Evolutionary conservation across 1,140 invertebrate genomes (phyloP), one percentile per base, ranked within the genome.

Genomic region (Tachypleus tridentatus): DNA sequence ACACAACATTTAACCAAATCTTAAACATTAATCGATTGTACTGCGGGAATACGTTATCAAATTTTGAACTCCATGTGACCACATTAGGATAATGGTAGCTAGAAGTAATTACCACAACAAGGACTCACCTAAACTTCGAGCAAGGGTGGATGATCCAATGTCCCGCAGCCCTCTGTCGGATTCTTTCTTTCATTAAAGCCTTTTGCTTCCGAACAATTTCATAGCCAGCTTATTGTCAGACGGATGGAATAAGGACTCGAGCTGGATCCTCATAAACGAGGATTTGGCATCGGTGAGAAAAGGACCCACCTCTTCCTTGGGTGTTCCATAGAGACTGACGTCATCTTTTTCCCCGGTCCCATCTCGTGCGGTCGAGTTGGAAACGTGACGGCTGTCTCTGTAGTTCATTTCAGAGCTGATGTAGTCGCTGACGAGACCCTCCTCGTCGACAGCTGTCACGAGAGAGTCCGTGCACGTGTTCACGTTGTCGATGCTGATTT

Each of bases 161-260:
- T 71, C 91, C 91, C 66, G 89, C 88, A 73, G 89, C 89, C 79
- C 93, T 93, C 81, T 94, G 91, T 77, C 91, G 81, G 78, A 93
- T 93, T 73, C 91, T 80, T 82, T 95, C 92, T 80, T 94, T 94
- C 88, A 95, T 93, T 4, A 75, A 84, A 54, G 91, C 92, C 80
- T 96, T 96, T 94, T 93, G 75, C 89, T 92, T 74, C 92, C 92
- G 82, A 94, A 96, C 67, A 96, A 84, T 79, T 96, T 96, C 92
- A 96, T 96, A 69, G 92, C 91, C 77, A 96, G 81, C 80, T 93
- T 93, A 84, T 96, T 96, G 82, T 93, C 91, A 68, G 92, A 94
- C 69, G 92, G 91, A 79, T 95, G 91, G 82, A 96, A 96, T 74
- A 94, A 85, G 72, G 91, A 89, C 82, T 94, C 91, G 73, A 96